Conservation (phyloP, 2,888 invertebrate species). For the Bombyx huttoni region DNA sequence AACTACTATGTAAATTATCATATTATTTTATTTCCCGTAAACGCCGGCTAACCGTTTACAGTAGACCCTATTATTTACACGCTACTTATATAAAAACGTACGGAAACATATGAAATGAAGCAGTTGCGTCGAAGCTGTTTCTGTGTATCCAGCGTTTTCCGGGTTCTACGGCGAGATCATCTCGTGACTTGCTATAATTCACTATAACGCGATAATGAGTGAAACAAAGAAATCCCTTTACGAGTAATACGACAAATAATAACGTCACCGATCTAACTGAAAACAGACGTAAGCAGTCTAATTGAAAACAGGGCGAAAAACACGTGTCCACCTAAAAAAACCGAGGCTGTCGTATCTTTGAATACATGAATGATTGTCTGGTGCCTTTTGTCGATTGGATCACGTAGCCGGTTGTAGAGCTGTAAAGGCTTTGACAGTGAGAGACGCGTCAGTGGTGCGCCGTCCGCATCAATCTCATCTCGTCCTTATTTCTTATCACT, state of each 20-base stretch:
- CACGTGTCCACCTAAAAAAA: slow-evolving; percentile 30
- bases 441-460: slow-evolving; percentile 31
- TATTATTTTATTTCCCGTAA: slow-evolving; percentile 19
- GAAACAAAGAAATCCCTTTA: slow-evolving; percentile 30
- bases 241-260: slow-evolving; percentile 10
- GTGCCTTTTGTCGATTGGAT: slow-evolving; percentile 34
- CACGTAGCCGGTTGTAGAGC: slow-evolving; percentile 30
- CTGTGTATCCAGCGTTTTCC: slow-evolving; percentile 18
- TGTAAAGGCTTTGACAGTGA: slow-evolving; percentile 19
- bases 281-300: slow-evolving; percentile 5
- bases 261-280: slow-evolving; percentile 16
- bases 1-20: neutral
- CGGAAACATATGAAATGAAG: slow-evolving; percentile 21
- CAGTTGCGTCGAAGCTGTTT: slow-evolving; percentile 23
- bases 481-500: slow-evolving; percentile 44
- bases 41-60: slow-evolving; percentile 14
- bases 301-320: slow-evolving; percentile 16
- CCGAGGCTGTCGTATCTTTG: slow-evolving; percentile 27
- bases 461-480: slow-evolving; percentile 29
- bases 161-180: slow-evolving; percentile 13
- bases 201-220: slow-evolving; percentile 24
- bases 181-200: slow-evolving; percentile 25
- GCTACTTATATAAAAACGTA: slow-evolving; percentile 34
- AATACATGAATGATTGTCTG: slow-evolving; percentile 29
- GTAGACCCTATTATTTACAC: slow-evolving; percentile 35